Conservation (phyloP, 1,140 invertebrate species). For the Drosophila tsacasi region DNA sequence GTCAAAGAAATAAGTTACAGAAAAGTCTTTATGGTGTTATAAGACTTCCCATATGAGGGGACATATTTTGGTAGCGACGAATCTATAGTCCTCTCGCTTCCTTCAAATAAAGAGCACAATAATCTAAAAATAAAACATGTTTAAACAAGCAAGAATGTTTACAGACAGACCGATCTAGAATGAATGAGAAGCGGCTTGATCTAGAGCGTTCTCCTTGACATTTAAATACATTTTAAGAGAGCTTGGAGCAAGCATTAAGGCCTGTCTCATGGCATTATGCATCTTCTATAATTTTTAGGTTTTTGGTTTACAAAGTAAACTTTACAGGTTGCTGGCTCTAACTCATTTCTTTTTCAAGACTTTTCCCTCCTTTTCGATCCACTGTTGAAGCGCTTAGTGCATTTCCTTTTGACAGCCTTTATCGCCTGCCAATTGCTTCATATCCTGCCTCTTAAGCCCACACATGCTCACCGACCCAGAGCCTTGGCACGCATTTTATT, state of each 20-base stretch:
- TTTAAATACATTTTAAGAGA: background rate
- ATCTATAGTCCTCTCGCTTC: too few species aligned
- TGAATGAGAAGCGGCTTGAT: too few species aligned
- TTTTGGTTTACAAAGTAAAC: background rate
- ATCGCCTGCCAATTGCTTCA: conserved; percentile 58
- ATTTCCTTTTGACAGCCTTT: conserved; percentile 21
- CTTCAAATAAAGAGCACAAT: too few species aligned
- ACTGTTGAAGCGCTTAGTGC: conserved; percentile 43
- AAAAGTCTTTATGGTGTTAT: background rate
- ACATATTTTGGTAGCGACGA: too few species aligned
- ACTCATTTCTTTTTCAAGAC: background rate
- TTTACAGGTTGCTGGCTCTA: background rate
- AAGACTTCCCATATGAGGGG: background rate
- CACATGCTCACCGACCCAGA: background rate
- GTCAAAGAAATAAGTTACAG: background rate
- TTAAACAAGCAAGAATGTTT: too few species aligned
- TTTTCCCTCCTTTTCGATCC: background rate
- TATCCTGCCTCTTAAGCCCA: conserved; percentile 22
- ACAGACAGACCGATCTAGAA: too few species aligned
- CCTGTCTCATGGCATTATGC: background rate
- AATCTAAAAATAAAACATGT: too few species aligned
- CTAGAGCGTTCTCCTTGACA: too few species aligned
- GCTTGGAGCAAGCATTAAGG: too few species aligned
- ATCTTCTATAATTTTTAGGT: background rate
- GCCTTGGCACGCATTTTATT: conserved; percentile 58